A percentile compares a stretch with the other conserved stretches of the same genome.
phyloP scores from a whole-genome alignment of 2,888 invertebrate genomes.

The Eustalomyia histrio region DNA sequence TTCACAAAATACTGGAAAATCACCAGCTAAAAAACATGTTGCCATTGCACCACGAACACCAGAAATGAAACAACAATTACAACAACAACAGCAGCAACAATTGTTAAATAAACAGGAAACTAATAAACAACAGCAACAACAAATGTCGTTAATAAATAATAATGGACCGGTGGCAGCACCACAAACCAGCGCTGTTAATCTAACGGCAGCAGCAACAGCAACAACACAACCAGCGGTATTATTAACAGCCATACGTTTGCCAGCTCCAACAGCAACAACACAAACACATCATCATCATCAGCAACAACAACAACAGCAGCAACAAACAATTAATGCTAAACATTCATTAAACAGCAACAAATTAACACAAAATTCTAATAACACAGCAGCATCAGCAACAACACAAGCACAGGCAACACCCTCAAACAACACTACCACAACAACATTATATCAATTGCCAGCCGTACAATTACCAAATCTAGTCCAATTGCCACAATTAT shows the following conservation, averaged over 20 bases:
- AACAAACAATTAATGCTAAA: not conserved
- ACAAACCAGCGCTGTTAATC: conserved; percentile 30
- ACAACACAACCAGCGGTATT: conserved; percentile 80
- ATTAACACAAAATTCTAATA: conserved; percentile 15
- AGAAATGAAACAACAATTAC: conserved; percentile 76
- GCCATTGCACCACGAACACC: conserved; percentile 79
- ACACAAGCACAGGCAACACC: conserved; percentile 42
- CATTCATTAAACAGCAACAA: not conserved
- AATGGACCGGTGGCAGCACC: conserved; percentile 32
- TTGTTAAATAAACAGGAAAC: conserved; percentile 50
- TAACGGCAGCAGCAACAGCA: conserved; percentile 28
- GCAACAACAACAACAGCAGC: conserved; percentile 26
- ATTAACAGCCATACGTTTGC: conserved; percentile 81
- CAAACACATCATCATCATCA: conserved; percentile 31
- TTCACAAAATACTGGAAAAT: conserved; percentile 71
- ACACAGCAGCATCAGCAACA: conserved; percentile 26
- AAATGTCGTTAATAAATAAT: conserved; percentile 12
- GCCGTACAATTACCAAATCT: conserved; percentile 82
- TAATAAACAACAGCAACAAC: conserved; percentile 29
- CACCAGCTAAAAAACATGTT: conserved; percentile 79
- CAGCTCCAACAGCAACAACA: conserved; percentile 49
- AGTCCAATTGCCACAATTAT: conserved; percentile 83
- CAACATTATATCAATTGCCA: conserved; percentile 82
- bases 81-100: conserved; percentile 69
- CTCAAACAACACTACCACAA: not conserved